Base-by-base conservation (phyloP, 2,797 vertebrate genomes). In the Pseudomugil gertrudae region DNA sequence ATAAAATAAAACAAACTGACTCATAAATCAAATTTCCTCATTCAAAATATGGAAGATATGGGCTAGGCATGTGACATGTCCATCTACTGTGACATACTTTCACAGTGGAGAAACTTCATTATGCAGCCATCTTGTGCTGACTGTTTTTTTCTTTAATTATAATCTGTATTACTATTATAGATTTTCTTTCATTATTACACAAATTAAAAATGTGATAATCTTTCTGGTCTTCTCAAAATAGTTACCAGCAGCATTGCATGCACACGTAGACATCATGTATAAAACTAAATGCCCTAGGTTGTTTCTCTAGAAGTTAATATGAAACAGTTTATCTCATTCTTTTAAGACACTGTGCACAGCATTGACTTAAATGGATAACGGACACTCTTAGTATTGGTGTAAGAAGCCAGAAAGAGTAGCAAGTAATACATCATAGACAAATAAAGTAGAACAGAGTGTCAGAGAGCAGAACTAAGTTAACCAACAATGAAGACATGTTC, bases 171-270 rank as follows among this genome's bases (percentile, higher is more conserved):
- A 67, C 65, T 66, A 70, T 69, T 79, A 77, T 76, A 45, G 60
- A 80, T 84, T 80, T 6, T 74, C 80, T 85, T 85, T 73, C 47
- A 73, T 76, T 61, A 88, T 86, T 76, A 80, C 51, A 70, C 77
- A 63, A 67, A 84, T 86, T 8, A 78, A 76, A 81, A 83, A 80
- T 77, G 61, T 72, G 45, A 81, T 78, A 53, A 81, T 76, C 56
- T 66, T 63, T n/a, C 0, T 33, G 62, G 77, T 62, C 23, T 78
- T 76, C 7, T 11, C 69, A 63, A 30, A 59, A 62, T 32, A 56
- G 59, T 66, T 66, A 66, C 76, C 65, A 71, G 55, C 60, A 17
- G 55, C 30, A 57, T 71, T 52, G 36, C 51, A 68, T 43, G 54
- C 56, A 76, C 65, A 80, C 76, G 69, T 35, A 76, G 69, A 74